Base-by-base conservation (phyloP, 2,888 invertebrate species). In the Didymodactylos carnosus region DNA sequence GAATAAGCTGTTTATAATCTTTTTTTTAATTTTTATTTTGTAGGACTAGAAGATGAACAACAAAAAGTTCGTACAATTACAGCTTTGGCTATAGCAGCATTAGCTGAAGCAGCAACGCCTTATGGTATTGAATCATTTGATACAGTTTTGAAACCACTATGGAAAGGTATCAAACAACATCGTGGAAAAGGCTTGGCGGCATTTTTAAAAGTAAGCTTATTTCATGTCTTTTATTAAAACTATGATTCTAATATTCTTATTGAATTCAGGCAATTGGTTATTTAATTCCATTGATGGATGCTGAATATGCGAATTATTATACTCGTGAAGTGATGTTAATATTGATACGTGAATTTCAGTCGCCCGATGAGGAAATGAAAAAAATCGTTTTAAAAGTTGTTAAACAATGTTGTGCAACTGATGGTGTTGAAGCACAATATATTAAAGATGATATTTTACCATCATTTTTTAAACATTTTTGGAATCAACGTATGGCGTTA, bases 351-450 rank as follows among this genome's bases (percentile, higher is more conserved):
- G 98, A 99, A 86, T 99, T 99, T 84, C 95, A 95, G 85, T 97
- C 97, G 75, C 98, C 98, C 0, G 98, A 99, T 83, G 98, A 99
- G 84, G 98, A 99, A 87, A 99, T 99, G 98, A 99, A 99, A 84
- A 99, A 99, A 83, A 99, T 99, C 85, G 98, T 99, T 0, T 86
- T 99, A 77, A 99, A 99, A 87, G 93, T 97, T 76, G 98, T 99
- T 76, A 99, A 99, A 84, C 98, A 99, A 85, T 99, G 98, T 85
- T 99, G 98, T 82, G 95, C 94, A 14, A 99, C 98, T 0, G 98
- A 99, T 83, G 98, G 98, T 88, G 98, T 99, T 72, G 98, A 98
- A 83, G 89, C 98, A 0, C 93, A 94, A 81, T 99, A 99, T 81
- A 99, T 99, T 78, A 95, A 97, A 85, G 95, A 97, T 79, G 98